Conservation (phyloP, 2,888 invertebrate species). For the Corythucha ciliata region DNA sequence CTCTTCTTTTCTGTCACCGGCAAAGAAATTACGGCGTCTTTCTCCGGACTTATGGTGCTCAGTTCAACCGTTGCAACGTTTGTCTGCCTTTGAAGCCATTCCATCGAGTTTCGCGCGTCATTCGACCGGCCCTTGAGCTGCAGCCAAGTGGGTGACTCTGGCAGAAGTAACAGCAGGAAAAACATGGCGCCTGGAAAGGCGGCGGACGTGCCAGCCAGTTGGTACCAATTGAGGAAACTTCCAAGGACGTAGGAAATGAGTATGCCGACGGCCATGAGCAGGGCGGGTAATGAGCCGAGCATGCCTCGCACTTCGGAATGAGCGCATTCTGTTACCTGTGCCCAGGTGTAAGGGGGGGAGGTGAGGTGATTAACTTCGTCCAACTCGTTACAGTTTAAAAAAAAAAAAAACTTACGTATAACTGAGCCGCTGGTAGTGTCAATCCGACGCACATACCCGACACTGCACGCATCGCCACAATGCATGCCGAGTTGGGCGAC, state of each 20-base stretch:
- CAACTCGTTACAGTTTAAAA: too few species aligned
- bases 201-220: conserved; percentile 49
- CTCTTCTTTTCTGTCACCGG: conserved; percentile 12
- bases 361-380: too few species aligned
- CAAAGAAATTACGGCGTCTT: conserved; percentile 10
- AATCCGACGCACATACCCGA: conserved; percentile 54
- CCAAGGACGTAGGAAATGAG: conserved; percentile 52
- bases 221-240: conserved; percentile 50
- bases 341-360: conserved; percentile 5
- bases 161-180: conserved; percentile 47
- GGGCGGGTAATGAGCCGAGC: conserved; percentile 54
- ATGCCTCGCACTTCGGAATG: conserved; percentile 54
- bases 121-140: conserved; percentile 44
- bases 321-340: conserved; percentile 54
- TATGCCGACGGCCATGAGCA: conserved; percentile 56
- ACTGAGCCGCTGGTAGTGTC: conserved; percentile 51
- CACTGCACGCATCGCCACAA: conserved; percentile 49
- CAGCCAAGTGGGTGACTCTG: conserved; percentile 56
- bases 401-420: conserved; percentile 54
- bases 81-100: conserved; percentile 45
- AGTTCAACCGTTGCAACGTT: conserved; percentile 28
- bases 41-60: conserved; percentile 22
- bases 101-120: conserved; percentile 44
- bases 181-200: conserved; percentile 45
- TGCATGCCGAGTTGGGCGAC: conserved; percentile 43